Base-by-base conservation (phyloP, 2,797 vertebrate species). In the Delichon dasypus region DNA sequence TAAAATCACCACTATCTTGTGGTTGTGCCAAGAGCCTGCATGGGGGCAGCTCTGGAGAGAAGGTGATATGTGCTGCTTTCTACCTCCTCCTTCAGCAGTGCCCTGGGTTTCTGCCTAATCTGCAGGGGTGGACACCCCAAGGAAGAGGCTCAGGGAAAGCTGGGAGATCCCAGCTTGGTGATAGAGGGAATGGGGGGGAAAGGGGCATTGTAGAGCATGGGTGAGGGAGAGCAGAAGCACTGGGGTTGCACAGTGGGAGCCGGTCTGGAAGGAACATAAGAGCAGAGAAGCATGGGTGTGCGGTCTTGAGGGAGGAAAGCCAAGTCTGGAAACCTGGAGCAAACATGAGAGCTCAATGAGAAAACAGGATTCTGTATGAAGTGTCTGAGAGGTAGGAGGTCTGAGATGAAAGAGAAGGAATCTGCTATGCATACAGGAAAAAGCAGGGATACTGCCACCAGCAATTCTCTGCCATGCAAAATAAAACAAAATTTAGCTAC, bases 401-500 rank as follows among this genome's bases (percentile, higher is more conserved):
- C 53, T 79, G 72, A 70, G 34, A 70, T 26, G 36, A 73, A 79
- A 87, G 23, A 70, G 47, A 32, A 90, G 32, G 38, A 65, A 68
- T 21, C 38, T 76, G 60, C 36, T 57, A 32, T 0, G 1, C 15
- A 14, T 36, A 48, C 7, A 40, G 29, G 30, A 76, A 72, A 64
- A 77, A 73, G 53, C 7, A 4, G 10, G 29, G 36, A 54, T 25
- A 29, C 51, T 53, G 40, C 70, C 73, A 74, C 29, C 45, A 58
- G 70, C 45, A 90, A 18, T 14, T 58, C 5, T 11, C 36, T 5
- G 4, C 8, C 57, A 30, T 21, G 61, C 25, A 88, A 90, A 91
- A 45, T 22, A 70, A 93, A 87, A 76, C 7, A 74, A 74, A 83
- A 90, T 44, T 42, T 45, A 76, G 29, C 53, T 87, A 57, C 21